Base-by-base conservation (phyloP, 2,113 vertebrate species). In the Copsychus sechellarum region DNA sequence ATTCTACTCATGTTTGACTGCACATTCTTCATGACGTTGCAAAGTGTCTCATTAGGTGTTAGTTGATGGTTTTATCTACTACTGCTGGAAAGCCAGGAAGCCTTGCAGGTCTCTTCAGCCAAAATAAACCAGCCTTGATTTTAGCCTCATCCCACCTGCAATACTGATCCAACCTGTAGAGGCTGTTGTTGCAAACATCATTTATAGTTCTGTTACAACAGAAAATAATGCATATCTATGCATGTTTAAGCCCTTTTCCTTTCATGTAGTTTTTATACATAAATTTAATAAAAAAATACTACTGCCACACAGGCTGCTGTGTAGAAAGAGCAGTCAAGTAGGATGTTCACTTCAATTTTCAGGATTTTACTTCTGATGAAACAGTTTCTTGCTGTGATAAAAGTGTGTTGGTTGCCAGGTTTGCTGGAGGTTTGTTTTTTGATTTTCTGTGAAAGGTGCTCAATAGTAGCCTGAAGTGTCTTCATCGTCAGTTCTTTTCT, bases 201-300 rank as follows among this genome's bases (percentile, higher is more conserved):
- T 70, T 87, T 90, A 50, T 53, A 94, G 91, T 95, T 96, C 66
- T 93, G 86, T 92, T 95, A 91, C 81, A 96, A 92, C 96, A 95
- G 87, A 92, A 95, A 97, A 96, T 70, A 97, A 95, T 94, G 94
- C 87, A 84, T 86, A 45, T 66, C 33, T 84, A 88, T 91, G 97
- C 97, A 95, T 62, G 65, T 96, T 97, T 96, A 95, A 98, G 98
- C 98, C 98, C 98, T 98, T 98, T 98, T 98, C 95, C 95, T 97
- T 96, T 96, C 86, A 69, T 79, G n/a, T 78, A 94, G 78, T 97
- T 97, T 96, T 71, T 88, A 86, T 91, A 88, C 88, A 93, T 88
- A 83, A 80, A 90, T 96, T 81, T 95, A 84, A 72, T 92, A 71
- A 82, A 90, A 54, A 97, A 95, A 88, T 86, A 95, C 72, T 96